Base-by-base conservation (phyloP, 2,888 invertebrate genomes). In the Eupeodes luniger region DNA sequence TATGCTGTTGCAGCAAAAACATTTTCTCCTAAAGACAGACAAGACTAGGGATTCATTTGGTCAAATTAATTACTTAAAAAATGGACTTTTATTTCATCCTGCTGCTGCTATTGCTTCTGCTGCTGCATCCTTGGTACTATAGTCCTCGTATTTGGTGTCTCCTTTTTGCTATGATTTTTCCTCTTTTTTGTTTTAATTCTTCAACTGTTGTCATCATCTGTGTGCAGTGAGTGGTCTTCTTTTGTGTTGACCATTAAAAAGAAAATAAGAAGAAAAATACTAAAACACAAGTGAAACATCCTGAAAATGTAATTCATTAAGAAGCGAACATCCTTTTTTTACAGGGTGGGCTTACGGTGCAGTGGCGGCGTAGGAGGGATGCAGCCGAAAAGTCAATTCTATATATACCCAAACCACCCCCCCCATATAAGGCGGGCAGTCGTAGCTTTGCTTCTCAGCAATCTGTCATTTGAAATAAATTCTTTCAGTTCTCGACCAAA, bases 281-380 rank as follows among this genome's bases (percentile, higher is more conserved):
- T 34, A 14, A 66, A 67, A 81, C 55, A 70, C 36, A 44, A 70
- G 16, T 51, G 59, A 53, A 57, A 81, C 74, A 49, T 74, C 67
- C 40, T 78, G 64, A 66, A 75, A 83, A 69, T 87, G 72, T 83
- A 87, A 87, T 87, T 87, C 64, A 83, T 87, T 87, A 87, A 87
- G 83, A 79, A 83, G 59, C 62, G 40, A 69, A 44, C 61, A 72
- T 77, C 67, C 51, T 55, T 70, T 44, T 19, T 27, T 27, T 27
- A 27, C 27, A 27, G 44, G n/a, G 44, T n/a, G 59, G 72, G 4
- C n/a, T 4, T 7, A 4, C 40, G 40, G 6, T 7, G 40, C 40
- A 40, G 4, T 40, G 40, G 27, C 27, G 40, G 27, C 27, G 27
- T 27, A 0, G 27, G 27, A 40, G 6, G 40, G 47, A 47, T 47